Percentiles rank a stretch among this genome's conserved stretches.
These are phyloP conservation scores for Megaleporinus macrocephalus DNA, from an alignment of 2,113 vertebrate genomes.

Conservation along the genomic window DNA sequence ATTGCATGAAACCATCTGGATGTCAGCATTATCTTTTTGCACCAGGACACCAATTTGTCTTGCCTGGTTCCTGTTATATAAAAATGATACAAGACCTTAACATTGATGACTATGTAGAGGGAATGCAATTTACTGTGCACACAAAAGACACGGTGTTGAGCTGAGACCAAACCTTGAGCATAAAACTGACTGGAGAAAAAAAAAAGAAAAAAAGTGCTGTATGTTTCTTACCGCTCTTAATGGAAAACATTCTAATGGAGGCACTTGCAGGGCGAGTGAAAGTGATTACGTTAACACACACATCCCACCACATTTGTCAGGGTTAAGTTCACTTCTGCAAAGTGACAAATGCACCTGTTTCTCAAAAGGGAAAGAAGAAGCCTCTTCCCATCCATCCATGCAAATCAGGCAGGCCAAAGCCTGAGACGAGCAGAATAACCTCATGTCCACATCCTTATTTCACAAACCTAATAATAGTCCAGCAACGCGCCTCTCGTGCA, in stretches of 20 bases:
- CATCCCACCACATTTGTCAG: constrained; percentile 27
- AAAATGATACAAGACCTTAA: background rate
- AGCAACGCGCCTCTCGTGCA: background rate
- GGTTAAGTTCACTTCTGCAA: constrained; percentile 44
- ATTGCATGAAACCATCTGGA: background rate
- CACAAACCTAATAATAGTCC: constrained; percentile 38
- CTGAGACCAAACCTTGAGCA: background rate
- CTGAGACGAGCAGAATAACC: background rate
- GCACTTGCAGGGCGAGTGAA: constrained; percentile 16
- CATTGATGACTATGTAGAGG: background rate
- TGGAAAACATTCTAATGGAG: constrained; percentile 39
- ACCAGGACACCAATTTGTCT: background rate
- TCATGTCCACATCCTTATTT: constrained; percentile 46
- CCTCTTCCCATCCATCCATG: constrained; percentile 39
- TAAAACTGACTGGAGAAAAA: background rate
- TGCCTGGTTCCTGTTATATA: background rate
- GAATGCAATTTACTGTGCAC: background rate
- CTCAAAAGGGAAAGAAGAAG: constrained; percentile 37
- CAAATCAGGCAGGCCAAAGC: constrained; percentile 28
- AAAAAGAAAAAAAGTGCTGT: background rate
- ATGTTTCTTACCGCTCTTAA: constrained; percentile 15
- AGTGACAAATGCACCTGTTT: constrained; percentile 52
- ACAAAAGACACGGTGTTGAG: background rate
- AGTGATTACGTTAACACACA: constrained; percentile 24
- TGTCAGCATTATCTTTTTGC: background rate